Conservation (phyloP, 2,888 invertebrate genomes). For the Meliscaeva auricollis region DNA sequence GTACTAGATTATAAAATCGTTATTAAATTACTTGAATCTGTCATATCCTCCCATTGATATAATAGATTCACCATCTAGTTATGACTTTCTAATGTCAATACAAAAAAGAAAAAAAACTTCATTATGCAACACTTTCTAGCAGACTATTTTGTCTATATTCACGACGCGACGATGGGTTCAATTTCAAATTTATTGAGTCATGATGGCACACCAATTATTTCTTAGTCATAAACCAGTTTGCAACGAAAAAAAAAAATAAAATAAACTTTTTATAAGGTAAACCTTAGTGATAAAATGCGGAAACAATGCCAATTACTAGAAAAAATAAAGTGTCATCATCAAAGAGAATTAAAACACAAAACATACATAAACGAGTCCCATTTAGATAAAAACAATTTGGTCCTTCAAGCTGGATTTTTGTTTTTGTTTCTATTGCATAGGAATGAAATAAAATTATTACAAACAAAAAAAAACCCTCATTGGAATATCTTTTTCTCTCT, state of each 20-base stretch:
- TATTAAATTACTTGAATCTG: too few relatives aligned
- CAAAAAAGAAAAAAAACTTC: too few relatives aligned
- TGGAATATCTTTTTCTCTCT: neutral
- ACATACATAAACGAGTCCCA: neutral
- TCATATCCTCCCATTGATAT: too few relatives aligned
- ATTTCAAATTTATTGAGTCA: slow-evolving; percentile 22
- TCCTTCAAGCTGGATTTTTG: slow-evolving; percentile 25
- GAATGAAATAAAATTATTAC: slow-evolving; percentile 21
- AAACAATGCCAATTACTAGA: slow-evolving; percentile 25
- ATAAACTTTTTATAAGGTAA: neutral
- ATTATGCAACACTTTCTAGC: neutral
- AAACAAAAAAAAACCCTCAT: neutral
- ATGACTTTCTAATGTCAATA: too few relatives aligned
- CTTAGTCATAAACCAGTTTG: neutral
- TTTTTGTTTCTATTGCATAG: neutral
- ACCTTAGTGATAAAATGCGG: neutral
- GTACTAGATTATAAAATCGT: too few relatives aligned
- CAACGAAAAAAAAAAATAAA: neutral
- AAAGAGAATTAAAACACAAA: slow-evolving; percentile 15
- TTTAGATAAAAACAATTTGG: slow-evolving; percentile 31
- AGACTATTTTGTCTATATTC: neutral
- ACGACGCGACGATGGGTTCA: neutral
- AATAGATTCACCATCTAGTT: too few relatives aligned
- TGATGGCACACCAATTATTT: neutral
- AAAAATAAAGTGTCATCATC: slow-evolving; percentile 17